phyloP scores from a whole-genome alignment of 1,140 invertebrate species.

The Ditylenchus dipsaci region DNA sequence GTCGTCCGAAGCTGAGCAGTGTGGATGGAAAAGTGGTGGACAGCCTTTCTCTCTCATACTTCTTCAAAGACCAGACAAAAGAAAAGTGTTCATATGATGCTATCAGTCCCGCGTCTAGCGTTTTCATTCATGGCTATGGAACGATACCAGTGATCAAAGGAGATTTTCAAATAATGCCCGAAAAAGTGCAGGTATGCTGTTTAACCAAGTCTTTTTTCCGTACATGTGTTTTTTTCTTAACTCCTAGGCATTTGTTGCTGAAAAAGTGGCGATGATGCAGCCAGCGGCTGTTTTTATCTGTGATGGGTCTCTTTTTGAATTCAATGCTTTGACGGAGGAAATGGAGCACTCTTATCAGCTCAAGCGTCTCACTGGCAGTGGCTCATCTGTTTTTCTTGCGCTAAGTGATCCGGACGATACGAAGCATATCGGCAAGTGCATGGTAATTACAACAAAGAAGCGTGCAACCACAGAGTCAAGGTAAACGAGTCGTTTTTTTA shows the following conservation, averaged over 20 bases:
- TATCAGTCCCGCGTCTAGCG: neutral
- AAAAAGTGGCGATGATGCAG: neutral
- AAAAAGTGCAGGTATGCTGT: neutral
- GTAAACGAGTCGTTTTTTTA: neutral
- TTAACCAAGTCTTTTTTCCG: neutral
- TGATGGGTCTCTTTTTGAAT: neutral
- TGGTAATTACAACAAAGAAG: neutral
- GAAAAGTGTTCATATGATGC: neutral
- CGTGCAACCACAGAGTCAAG: neutral
- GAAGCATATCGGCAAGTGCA: neutral
- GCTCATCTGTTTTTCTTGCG: neutral
- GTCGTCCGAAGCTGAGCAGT: neutral
- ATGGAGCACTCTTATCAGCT: neutral
- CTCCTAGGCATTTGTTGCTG: neutral
- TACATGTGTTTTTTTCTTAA: neutral
- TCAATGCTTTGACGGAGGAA: neutral
- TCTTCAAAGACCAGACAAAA: neutral
- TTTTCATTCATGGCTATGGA: neutral
- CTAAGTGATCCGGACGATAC: neutral
- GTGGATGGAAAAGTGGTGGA: neutral
- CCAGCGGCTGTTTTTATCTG: neutral
- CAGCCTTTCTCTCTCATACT: neutral
- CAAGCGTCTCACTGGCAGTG: neutral
- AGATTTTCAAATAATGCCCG: neutral
- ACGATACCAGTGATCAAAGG: neutral